phyloP scores from a whole-genome alignment of 2,113 vertebrate species.

The Gavia stellata region DNA sequence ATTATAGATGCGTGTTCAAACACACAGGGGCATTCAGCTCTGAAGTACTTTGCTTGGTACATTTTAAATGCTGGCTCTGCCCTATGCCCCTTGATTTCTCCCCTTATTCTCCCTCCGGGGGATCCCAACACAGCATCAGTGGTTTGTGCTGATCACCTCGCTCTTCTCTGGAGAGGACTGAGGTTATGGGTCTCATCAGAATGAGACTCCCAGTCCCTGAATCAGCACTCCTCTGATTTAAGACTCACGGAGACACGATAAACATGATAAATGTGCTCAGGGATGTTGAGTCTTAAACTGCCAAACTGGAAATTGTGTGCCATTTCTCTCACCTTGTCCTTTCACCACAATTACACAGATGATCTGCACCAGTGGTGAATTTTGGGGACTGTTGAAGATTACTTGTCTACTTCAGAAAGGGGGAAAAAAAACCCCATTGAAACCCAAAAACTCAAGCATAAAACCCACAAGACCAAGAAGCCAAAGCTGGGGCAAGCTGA shows the following conservation, averaged over 20 bases:
- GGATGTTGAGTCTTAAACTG: neutral
- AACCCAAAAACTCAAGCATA: neutral
- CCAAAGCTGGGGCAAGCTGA: slow-evolving; percentile 32
- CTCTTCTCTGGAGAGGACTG: neutral
- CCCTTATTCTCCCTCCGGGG: neutral
- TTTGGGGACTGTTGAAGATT: neutral
- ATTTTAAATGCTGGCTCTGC: neutral
- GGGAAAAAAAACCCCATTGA: rapidly evolving
- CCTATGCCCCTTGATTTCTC: neutral
- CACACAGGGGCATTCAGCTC: neutral
- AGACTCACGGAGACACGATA: neutral
- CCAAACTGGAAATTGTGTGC: neutral
- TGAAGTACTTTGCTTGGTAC: neutral
- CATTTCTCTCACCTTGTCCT: neutral
- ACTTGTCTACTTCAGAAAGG: neutral
- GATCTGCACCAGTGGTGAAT: neutral
- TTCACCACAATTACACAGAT: neutral
- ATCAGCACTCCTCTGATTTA: neutral
- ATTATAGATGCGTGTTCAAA: neutral
- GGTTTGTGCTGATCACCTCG: neutral
- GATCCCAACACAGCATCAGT: neutral
- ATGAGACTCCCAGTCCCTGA: neutral
- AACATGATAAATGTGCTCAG: rapidly evolving
- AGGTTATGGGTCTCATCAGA: neutral
- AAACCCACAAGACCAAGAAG: neutral